A percentile compares a stretch with the other conserved stretches of the same genome.
Conservation (phyloP, 2,888 invertebrate genomes). For the Hyposoter dolosus region DNA sequence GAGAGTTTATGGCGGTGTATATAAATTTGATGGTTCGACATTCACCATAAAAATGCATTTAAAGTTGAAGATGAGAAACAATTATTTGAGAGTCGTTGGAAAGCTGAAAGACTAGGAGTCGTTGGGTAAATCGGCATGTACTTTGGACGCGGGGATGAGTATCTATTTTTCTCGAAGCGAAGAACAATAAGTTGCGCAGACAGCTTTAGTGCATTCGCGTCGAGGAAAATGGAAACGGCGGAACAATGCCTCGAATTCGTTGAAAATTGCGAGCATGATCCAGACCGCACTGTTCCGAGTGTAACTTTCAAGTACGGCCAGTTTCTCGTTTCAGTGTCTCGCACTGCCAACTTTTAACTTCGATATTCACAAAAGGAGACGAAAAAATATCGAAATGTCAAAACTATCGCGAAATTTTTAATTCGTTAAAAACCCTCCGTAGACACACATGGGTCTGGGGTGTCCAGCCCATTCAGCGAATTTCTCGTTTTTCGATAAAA, state of each 20-base stretch:
- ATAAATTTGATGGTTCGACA: neutral
- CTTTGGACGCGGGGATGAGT: neutral
- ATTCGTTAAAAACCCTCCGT: too few species aligned
- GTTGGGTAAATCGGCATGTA: neutral
- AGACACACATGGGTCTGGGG: too few species aligned
- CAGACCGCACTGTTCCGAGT: slow-evolving; percentile 14
- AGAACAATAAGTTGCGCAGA: slow-evolving; percentile 19
- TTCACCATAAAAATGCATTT: slow-evolving; percentile 17
- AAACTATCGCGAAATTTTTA: neutral
- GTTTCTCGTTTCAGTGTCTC: neutral
- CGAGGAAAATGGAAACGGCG: slow-evolving; percentile 2
- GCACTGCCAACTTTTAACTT: neutral
- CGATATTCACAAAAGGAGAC: neutral
- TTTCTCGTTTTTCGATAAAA: too few species aligned
- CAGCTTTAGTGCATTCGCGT: slow-evolving; percentile 11
- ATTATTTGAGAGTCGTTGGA: neutral
- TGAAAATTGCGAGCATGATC: slow-evolving; percentile 18
- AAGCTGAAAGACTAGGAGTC: neutral
- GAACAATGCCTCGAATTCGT: slow-evolving; percentile 32
- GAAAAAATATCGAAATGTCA: neutral
- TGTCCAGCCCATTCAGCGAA: too few species aligned
- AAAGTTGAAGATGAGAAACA: slow-evolving; percentile 6
- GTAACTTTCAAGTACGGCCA: neutral
- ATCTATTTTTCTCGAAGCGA: slow-evolving; percentile 13
- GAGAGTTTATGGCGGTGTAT: neutral